Conservation (phyloP, 2,888 invertebrate species). For the Ryuthela nishihirai region DNA sequence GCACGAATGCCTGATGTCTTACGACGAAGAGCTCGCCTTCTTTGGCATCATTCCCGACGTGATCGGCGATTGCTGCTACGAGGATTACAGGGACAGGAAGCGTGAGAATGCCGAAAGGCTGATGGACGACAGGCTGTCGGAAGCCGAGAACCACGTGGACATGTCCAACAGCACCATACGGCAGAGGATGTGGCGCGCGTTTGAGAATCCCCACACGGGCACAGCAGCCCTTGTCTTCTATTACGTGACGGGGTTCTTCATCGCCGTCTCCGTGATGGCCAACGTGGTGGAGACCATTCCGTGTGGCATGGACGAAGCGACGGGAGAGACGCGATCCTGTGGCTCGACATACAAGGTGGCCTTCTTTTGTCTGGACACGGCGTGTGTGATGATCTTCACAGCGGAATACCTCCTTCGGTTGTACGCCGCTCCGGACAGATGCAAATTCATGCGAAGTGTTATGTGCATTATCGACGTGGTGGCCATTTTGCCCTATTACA, state of each 20-base stretch:
- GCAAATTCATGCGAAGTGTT: constrained; percentile 95
- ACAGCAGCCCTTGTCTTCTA: constrained; percentile 99
- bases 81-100: constrained; percentile 98
- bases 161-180: constrained; percentile 66
- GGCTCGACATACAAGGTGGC: constrained; percentile 97
- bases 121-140: constrained; percentile 93
- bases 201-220: constrained; percentile 98
- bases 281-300: constrained; percentile 98
- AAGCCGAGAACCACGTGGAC: constrained; percentile 73
- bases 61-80: constrained; percentile 98
- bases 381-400: constrained; percentile 99
- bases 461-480: constrained; percentile 99
- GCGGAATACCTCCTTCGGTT: constrained; percentile 89
- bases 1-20: constrained; percentile 97
- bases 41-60: constrained; percentile 97
- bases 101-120: constrained; percentile 97
- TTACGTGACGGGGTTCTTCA: constrained; percentile 99
- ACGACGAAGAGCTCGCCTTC: constrained; percentile 98
- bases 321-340: constrained; percentile 67
- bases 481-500: constrained; percentile 98
- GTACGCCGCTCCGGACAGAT: constrained; percentile 97
- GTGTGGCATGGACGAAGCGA: constrained; percentile 63
- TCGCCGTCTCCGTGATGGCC: constrained; percentile 98
- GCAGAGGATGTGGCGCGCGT: constrained; percentile 99
- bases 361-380: constrained; percentile 99